Evolutionary conservation across 2,888 invertebrate species (phyloP).

Genomic region (Apotomis capreana): DNA sequence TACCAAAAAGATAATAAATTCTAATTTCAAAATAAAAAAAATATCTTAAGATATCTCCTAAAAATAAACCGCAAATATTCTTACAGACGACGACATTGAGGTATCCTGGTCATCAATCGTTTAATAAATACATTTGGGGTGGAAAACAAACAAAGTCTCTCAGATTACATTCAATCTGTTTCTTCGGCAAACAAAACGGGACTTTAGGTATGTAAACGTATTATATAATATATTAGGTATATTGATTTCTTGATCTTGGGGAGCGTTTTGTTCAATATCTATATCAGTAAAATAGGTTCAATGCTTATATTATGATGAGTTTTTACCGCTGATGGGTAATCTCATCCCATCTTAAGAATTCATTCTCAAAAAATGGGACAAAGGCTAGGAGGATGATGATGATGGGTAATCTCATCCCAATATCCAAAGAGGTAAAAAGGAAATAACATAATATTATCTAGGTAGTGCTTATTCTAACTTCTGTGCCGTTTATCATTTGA

Average conservation of each 20-base stretch:
- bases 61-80: background rate
- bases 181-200: constrained; percentile 10
- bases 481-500: no score
- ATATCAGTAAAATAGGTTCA: background rate
- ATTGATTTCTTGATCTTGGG: constrained; percentile 3
- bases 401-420: no score
- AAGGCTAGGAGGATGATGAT: no score
- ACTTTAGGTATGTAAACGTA: constrained; percentile 4
- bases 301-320: no score
- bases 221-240: background rate
- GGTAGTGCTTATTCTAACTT: no score
- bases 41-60: background rate
- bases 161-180: constrained; percentile 52
- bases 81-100: background rate
- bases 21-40: background rate
- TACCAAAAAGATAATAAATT: no score
- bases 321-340: no score
- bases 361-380: no score
- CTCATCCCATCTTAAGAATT: no score
- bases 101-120: constrained; percentile 10
- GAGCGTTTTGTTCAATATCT: background rate
- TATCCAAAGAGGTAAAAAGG: no score
- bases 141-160: constrained; percentile 61
- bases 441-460: no score
- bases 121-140: constrained; percentile 12